Conservation (phyloP, 1,140 invertebrate species). For the Chironomus tepperi region DNA sequence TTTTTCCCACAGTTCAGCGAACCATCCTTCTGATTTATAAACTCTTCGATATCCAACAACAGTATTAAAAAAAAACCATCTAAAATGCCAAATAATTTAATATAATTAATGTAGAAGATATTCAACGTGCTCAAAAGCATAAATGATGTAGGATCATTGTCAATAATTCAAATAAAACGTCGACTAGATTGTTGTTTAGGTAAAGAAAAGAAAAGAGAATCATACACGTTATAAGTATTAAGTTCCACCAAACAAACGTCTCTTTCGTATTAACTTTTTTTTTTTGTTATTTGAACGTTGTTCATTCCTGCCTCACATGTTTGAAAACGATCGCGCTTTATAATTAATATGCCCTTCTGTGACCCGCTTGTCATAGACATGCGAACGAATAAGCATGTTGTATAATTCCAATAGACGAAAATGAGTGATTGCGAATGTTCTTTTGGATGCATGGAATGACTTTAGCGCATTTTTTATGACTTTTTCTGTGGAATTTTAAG, state of each 20-base stretch:
- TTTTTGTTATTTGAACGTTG: not conserved
- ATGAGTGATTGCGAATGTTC: not conserved
- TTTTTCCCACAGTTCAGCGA: too few species aligned
- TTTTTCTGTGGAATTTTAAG: too few species aligned
- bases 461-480: too few species aligned
- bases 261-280: too few species aligned
- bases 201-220: not conserved
- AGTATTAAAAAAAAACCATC: too few species aligned
- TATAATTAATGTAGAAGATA: too few species aligned
- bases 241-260: not conserved
- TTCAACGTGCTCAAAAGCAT: not conserved
- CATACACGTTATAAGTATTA: not conserved
- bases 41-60: too few species aligned
- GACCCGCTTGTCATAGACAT: not conserved
- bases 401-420: not conserved
- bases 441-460: too few species aligned
- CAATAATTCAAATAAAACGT: not conserved
- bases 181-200: not conserved
- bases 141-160: conserved; percentile 7
- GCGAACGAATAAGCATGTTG: not conserved
- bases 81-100: too few species aligned
- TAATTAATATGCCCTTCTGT: conserved; percentile 20
- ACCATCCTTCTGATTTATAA: too few species aligned
- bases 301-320: conserved; percentile 5
- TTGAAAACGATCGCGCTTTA: conserved; percentile 19